Conservation (phyloP, 1,140 invertebrate species). For the Listronotus bonariensis region DNA sequence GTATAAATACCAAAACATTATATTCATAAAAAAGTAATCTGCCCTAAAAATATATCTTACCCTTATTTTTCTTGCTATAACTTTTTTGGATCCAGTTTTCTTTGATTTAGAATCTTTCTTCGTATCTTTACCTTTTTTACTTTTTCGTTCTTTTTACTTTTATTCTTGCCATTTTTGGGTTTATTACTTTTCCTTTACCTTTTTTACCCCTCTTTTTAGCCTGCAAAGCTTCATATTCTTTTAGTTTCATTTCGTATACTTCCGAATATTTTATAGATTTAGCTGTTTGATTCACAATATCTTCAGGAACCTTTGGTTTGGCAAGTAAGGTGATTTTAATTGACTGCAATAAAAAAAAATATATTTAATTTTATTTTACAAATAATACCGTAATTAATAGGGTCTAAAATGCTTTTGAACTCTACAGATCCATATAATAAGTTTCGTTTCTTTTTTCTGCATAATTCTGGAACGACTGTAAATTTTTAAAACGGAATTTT, state of each 20-base stretch:
- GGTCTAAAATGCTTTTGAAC: too few relatives aligned
- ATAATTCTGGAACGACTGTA: too few relatives aligned
- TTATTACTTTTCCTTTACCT: slow-evolving; percentile 20
- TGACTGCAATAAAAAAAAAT: slow-evolving; percentile 24
- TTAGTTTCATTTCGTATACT: slow-evolving; percentile 35
- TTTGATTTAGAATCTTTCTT: background rate
- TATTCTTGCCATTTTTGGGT: slow-evolving; percentile 18
- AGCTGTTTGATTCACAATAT: slow-evolving; percentile 40
- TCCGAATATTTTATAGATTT: slow-evolving; percentile 35
- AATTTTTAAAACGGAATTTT: too few relatives aligned
- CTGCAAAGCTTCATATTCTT: slow-evolving; percentile 18
- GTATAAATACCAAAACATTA: too few relatives aligned
- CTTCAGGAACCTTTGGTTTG: slow-evolving; percentile 36
- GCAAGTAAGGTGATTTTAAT: slow-evolving; percentile 41
- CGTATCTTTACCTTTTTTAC: background rate
- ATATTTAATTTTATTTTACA: too few relatives aligned
- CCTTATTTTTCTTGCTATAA: too few relatives aligned
- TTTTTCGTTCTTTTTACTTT: slow-evolving; percentile 1
- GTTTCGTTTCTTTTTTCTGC: too few relatives aligned
- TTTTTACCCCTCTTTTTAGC: slow-evolving; percentile 6
- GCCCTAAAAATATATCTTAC: too few relatives aligned
- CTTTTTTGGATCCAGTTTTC: background rate
- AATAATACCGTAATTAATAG: too few relatives aligned
- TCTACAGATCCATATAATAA: too few relatives aligned
- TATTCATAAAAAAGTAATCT: too few relatives aligned